Conservation (phyloP, 2,113 vertebrate genomes). For the Clupea harengus region DNA sequence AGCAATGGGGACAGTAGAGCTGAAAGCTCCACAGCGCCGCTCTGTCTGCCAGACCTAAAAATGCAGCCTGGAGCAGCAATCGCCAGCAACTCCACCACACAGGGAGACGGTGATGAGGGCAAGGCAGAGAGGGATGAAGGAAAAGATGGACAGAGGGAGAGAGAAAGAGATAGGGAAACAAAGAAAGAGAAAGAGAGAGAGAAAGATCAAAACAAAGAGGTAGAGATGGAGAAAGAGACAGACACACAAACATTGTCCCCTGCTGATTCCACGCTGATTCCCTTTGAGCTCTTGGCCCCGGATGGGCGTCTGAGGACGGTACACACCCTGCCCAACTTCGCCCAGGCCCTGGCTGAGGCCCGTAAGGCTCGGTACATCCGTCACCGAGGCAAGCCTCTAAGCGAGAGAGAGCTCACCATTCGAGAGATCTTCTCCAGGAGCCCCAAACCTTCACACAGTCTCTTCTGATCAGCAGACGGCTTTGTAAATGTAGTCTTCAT, state of each 20-base stretch:
- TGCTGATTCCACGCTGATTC: constrained; percentile 26
- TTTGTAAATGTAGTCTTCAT: neutral
- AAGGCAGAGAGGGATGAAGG: constrained; percentile 32
- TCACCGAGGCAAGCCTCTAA: constrained; percentile 56
- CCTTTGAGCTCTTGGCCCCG: constrained; percentile 24
- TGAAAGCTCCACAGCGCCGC: neutral
- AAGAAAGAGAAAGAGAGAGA: constrained; percentile 27
- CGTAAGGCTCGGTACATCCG: constrained; percentile 68
- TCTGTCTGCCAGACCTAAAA: constrained; percentile 44
- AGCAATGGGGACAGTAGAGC: constrained; percentile 44
- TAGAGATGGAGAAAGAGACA: constrained; percentile 26
- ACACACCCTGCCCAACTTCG: constrained; percentile 54
- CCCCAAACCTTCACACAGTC: constrained; percentile 25
- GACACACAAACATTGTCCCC: neutral
- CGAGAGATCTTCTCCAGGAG: constrained; percentile 55
- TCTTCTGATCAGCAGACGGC: neutral
- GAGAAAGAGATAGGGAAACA: constrained; percentile 23
- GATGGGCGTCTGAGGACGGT: constrained; percentile 47
- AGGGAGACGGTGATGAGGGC: neutral
- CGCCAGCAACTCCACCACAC: neutral
- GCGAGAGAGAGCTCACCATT: constrained; percentile 61
- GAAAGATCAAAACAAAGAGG: neutral
- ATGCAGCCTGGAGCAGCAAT: constrained; percentile 32
- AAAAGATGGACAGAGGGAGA: constrained; percentile 24
- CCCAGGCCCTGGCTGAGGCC: constrained; percentile 61